Percentiles rank a stretch among this genome's conserved stretches.
Evolutionary conservation across 2,797 vertebrate species (phyloP).

Genomic region (Lepus townsendii): DNA sequence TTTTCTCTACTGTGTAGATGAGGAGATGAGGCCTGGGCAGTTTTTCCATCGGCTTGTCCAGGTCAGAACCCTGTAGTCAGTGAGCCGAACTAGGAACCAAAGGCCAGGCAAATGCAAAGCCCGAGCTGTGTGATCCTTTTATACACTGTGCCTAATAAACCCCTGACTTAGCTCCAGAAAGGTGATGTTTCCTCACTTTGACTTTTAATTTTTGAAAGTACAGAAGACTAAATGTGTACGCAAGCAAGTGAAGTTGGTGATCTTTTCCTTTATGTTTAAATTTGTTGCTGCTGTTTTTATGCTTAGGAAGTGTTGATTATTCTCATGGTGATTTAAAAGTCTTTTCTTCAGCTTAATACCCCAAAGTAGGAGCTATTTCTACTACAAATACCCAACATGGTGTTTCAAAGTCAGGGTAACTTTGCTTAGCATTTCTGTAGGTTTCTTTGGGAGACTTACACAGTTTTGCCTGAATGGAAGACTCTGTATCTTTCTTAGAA

Average conservation of each 20-base stretch:
- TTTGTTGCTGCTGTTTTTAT: constrained; percentile 38
- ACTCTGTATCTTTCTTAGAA: not conserved
- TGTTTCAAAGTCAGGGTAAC: constrained; percentile 16
- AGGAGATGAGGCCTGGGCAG: not conserved
- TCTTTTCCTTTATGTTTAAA: not conserved
- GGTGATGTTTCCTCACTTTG: not conserved
- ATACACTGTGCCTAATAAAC: not conserved
- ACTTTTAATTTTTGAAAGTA: constrained; percentile 21
- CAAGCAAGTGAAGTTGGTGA: constrained; percentile 19
- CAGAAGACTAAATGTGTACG: constrained; percentile 11
- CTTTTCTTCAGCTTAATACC: not conserved
- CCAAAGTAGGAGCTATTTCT: not conserved
- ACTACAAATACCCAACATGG: not conserved
- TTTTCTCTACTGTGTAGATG: not conserved
- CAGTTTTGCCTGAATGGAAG: not conserved
- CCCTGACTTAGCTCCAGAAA: not conserved
- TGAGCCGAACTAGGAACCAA: not conserved
- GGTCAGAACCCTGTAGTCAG: not conserved
- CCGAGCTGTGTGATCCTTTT: not conserved
- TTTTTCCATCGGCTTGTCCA: not conserved
- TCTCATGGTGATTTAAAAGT: constrained; percentile 40
- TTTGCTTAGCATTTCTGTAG: not conserved
- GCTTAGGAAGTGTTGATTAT: constrained; percentile 39
- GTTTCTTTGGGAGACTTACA: not conserved
- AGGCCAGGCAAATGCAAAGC: not conserved